These are phyloP conservation scores for Typhlichthys subterraneus DNA, from an alignment of 2,797 vertebrate species.

Conservation along the genomic window DNA sequence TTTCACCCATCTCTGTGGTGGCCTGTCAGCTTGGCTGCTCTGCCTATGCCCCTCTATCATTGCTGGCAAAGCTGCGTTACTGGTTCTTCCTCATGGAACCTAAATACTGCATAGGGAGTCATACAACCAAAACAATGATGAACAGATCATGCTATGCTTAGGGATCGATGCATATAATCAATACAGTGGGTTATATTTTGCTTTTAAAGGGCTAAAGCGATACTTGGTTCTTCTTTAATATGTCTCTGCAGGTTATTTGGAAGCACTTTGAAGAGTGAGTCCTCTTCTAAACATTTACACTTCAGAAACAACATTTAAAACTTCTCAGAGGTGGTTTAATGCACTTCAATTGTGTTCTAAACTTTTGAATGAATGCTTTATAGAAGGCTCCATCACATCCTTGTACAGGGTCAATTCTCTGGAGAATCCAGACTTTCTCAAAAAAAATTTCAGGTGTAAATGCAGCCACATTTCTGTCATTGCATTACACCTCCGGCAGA, in stretches of 20 bases:
- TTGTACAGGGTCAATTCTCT: constrained; percentile 32
- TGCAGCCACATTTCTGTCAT: constrained; percentile 48
- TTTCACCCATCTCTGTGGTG: constrained; percentile 26
- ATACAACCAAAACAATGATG: constrained; percentile 26
- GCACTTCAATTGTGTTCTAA: constrained; percentile 37
- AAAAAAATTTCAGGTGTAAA: constrained; percentile 47
- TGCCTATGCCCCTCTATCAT: constrained; percentile 31
- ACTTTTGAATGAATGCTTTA: constrained; percentile 44
- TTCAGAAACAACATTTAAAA: constrained; percentile 13
- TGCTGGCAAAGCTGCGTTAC: constrained; percentile 29
- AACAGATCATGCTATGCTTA: constrained; percentile 37
- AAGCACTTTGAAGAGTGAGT: constrained; percentile 25
- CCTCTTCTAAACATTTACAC: no score
- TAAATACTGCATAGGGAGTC: constrained; percentile 29
- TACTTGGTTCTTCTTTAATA: no score
- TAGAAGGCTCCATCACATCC: constrained; percentile 40
- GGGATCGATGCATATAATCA: constrained; percentile 11
- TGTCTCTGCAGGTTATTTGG: constrained; percentile 7
- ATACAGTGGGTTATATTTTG: no score
- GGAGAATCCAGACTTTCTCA: constrained; percentile 32
- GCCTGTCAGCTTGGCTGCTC: constrained; percentile 27
- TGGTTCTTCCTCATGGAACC: constrained; percentile 44
- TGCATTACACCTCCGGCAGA: constrained; percentile 40
- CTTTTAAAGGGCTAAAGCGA: no score
- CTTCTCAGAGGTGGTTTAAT: constrained; percentile 38